Conservation (phyloP, 2,797 vertebrate genomes). For the Discoglossus pictus region DNA sequence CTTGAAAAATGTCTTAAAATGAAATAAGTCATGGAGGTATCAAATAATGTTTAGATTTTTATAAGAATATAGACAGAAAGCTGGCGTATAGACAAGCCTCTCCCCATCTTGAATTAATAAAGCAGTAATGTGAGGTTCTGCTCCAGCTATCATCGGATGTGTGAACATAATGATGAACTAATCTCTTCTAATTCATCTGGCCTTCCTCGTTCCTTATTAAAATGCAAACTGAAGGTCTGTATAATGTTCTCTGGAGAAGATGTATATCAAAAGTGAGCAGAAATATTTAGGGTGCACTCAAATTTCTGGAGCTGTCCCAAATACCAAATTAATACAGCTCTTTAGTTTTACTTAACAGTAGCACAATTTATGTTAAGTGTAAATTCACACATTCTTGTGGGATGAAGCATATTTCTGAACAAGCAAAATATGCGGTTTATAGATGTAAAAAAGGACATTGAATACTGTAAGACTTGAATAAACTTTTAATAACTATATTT, state of each 20-base stretch:
- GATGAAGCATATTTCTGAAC: neutral
- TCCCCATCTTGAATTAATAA: slow-evolving; percentile 47
- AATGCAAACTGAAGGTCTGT: slow-evolving; percentile 32
- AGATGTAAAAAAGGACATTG: no score
- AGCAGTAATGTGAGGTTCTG: slow-evolving; percentile 29
- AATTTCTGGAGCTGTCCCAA: slow-evolving; percentile 28
- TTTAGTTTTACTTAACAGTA: slow-evolving; percentile 14
- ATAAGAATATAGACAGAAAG: neutral
- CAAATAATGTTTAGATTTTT: neutral
- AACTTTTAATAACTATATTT: no score
- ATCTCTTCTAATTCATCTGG: slow-evolving; percentile 32
- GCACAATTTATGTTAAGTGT: neutral
- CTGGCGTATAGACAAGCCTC: slow-evolving; percentile 29
- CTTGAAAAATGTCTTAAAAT: no score
- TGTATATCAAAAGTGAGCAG: slow-evolving; percentile 11
- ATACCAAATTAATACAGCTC: slow-evolving; percentile 12
- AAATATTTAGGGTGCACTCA: slow-evolving; percentile 19
- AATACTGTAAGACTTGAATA: no score
- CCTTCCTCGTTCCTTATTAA: slow-evolving; percentile 31
- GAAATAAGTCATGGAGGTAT: neutral
- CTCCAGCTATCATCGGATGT: slow-evolving; percentile 23
- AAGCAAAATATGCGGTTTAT: neutral
- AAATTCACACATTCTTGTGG: slow-evolving; percentile 12
- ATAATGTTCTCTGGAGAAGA: slow-evolving; percentile 16
- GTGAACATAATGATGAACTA: slow-evolving; percentile 39